phyloP scores from a whole-genome alignment of 2,797 vertebrate species.

The Tenualosa ilisha region DNA sequence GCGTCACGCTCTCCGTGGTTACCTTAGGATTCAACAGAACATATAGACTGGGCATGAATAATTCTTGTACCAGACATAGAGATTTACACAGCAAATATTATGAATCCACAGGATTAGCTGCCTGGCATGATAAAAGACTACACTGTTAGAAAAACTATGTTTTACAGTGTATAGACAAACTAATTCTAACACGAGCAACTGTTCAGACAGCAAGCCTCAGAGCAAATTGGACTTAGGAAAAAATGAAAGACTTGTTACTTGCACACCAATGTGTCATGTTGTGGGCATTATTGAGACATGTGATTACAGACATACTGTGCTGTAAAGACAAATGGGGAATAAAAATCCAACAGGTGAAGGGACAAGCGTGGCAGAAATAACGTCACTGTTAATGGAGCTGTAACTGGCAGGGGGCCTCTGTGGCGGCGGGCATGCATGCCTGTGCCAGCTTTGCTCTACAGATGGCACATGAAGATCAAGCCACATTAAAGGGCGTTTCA shows the following conservation, averaged over 20 bases:
- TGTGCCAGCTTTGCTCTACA: slow-evolving; percentile 42
- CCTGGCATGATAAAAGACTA: slow-evolving; percentile 9
- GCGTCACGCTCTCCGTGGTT: slow-evolving; percentile 40
- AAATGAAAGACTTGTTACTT: neutral
- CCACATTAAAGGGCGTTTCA: neutral
- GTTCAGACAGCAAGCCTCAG: neutral
- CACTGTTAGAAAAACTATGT: neutral
- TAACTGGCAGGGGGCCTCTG: slow-evolving; percentile 74
- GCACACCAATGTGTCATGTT: neutral
- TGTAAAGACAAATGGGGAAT: neutral
- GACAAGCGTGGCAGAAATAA: slow-evolving; percentile 39
- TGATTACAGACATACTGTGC: neutral
- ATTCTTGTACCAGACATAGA: slow-evolving; percentile 28
- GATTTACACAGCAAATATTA: slow-evolving; percentile 19
- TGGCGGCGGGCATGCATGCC: slow-evolving; percentile 49
- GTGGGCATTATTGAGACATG: neutral
- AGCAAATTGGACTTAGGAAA: neutral
- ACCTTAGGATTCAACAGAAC: slow-evolving; percentile 41
- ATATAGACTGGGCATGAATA: slow-evolving; percentile 39
- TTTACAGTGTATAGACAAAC: neutral
- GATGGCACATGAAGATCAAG: slow-evolving; percentile 46
- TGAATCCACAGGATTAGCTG: neutral
- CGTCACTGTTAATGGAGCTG: slow-evolving; percentile 48
- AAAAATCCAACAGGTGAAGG: slow-evolving; percentile 12
- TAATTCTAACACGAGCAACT: neutral